These are phyloP conservation scores for Pseudorectes ferrugineus DNA, from an alignment of 2,113 vertebrate genomes.

Conservation along the genomic window DNA sequence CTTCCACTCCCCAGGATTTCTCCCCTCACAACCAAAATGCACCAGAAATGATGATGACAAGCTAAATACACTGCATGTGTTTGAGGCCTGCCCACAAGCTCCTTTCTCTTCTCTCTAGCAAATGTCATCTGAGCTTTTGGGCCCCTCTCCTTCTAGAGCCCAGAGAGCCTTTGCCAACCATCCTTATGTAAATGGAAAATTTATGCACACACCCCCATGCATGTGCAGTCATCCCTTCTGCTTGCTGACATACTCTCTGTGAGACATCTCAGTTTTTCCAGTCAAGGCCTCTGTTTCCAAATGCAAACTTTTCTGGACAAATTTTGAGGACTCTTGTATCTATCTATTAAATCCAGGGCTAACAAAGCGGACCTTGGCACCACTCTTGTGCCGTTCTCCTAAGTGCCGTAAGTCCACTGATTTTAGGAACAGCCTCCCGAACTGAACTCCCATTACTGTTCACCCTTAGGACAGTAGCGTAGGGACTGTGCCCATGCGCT, in stretches of 20 bases:
- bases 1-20: not conserved
- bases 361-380: not conserved
- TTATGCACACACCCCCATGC: conserved; percentile 21
- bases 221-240: conserved; percentile 37
- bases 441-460: not conserved
- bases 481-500: not conserved
- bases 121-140: not conserved
- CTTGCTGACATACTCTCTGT: not conserved
- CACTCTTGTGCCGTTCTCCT: fast-evolving
- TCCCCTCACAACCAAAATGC: not conserved
- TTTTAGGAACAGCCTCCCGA: not conserved
- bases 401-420: not conserved
- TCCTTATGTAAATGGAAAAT: conserved; percentile 39
- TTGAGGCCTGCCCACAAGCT: not conserved
- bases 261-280: not conserved
- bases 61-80: not conserved
- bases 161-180: not conserved
- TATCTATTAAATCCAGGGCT: not conserved
- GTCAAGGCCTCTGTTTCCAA: not conserved
- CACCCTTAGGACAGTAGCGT: not conserved
- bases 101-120: not conserved
- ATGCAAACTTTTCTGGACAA: not conserved
- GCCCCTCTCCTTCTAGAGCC: not conserved
- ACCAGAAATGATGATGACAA: not conserved
- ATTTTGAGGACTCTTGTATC: not conserved